Conservation (phyloP, 2,797 vertebrate genomes). For the Sciaenops ocellatus region DNA sequence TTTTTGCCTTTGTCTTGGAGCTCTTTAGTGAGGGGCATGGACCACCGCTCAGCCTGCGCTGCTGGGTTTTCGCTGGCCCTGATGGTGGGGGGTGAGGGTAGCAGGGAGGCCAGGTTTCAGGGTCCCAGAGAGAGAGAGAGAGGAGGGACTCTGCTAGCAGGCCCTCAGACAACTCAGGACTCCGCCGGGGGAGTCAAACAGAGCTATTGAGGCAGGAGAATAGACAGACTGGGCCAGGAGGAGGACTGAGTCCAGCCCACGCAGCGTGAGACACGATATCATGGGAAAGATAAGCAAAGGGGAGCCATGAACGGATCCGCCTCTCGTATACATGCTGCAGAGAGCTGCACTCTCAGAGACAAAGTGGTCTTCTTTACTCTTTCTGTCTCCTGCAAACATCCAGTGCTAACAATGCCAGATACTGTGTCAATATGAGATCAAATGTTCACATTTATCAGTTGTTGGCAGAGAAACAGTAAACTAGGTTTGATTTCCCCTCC, state of each 20-base stretch:
- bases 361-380: slow-evolving; percentile 41
- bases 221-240: slow-evolving; percentile 77
- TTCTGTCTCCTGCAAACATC: slow-evolving; percentile 33
- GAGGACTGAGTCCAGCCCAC: slow-evolving; percentile 77
- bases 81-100: slow-evolving; percentile 69
- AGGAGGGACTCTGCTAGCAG: slow-evolving; percentile 52
- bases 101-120: slow-evolving; percentile 63
- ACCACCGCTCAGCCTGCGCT: slow-evolving; percentile 39
- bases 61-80: slow-evolving; percentile 27
- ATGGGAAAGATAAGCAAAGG: slow-evolving; percentile 91
- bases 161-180: slow-evolving; percentile 56
- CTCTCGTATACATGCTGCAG: slow-evolving; percentile 40
- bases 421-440: neutral
- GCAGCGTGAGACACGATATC: slow-evolving; percentile 82
- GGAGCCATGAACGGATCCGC: slow-evolving; percentile 65
- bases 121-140: slow-evolving; percentile 70
- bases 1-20: slow-evolving; percentile 50
- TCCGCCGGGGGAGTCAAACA: slow-evolving; percentile 83
- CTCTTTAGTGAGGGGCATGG: slow-evolving; percentile 45
- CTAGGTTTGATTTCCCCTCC: neutral
- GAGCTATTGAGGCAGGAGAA: slow-evolving; percentile 90
- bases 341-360: slow-evolving; percentile 35
- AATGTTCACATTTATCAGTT: slow-evolving; percentile 1
- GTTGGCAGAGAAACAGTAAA: neutral
- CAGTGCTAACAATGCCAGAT: neutral